These are phyloP conservation scores for Cnemophilus loriae DNA, from an alignment of 2,113 vertebrate species.

Conservation along the genomic window DNA sequence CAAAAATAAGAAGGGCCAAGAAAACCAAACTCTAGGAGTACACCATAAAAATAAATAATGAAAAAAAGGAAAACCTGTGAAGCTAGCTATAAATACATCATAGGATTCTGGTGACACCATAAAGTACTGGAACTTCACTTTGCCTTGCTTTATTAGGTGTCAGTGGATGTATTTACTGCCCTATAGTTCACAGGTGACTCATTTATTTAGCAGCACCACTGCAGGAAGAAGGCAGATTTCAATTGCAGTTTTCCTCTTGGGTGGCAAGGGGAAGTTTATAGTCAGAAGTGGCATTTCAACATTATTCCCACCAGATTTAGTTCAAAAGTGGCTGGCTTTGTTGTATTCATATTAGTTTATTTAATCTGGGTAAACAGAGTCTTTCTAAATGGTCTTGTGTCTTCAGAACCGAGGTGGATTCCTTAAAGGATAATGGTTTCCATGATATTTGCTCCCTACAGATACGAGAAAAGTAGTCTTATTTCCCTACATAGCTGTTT, in stretches of 20 bases:
- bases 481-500: not conserved
- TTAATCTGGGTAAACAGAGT: not conserved
- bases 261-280: slow-evolving; percentile 17
- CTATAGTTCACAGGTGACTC: slow-evolving; percentile 59
- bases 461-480: not conserved
- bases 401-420: not conserved
- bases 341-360: not conserved
- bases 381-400: not conserved
- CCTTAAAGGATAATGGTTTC: not conserved
- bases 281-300: slow-evolving; percentile 7
- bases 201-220: slow-evolving; percentile 67
- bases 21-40: slow-evolving; percentile 7
- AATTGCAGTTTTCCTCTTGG: slow-evolving; percentile 35
- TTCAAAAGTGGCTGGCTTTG: not conserved
- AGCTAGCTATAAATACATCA: slow-evolving; percentile 67
- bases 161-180: slow-evolving; percentile 67
- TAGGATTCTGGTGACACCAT: slow-evolving; percentile 45
- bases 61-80: slow-evolving; percentile 20
- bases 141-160: slow-evolving; percentile 69
- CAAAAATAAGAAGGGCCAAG: not conserved
- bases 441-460: not conserved
- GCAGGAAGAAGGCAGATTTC: slow-evolving; percentile 49
- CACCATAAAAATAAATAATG: slow-evolving; percentile 36
- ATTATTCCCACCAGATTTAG: not conserved
- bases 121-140: slow-evolving; percentile 62